A percentile compares a stretch with the other conserved stretches of the same genome.
phyloP scores from a whole-genome alignment of 2,888 invertebrate genomes.

The Leptarthrus brevirostris region DNA sequence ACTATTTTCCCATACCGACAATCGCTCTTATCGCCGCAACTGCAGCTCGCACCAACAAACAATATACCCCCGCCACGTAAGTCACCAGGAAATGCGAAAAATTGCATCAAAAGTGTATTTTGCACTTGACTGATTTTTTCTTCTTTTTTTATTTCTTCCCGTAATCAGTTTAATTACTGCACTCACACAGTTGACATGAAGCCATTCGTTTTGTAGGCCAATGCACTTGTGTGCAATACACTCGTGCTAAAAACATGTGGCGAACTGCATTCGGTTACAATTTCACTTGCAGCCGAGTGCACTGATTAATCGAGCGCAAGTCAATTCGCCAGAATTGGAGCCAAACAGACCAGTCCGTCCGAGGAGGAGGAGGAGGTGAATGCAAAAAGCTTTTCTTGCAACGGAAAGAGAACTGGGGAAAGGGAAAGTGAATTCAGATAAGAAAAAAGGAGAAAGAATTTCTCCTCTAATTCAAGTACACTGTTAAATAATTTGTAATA shows the following conservation, averaged over 20 bases:
- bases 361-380: neutral
- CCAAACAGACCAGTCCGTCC: too few species aligned
- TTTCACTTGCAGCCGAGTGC: neutral
- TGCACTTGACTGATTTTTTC: slow-evolving; percentile 32
- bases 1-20: slow-evolving; percentile 24
- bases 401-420: slow-evolving; percentile 22
- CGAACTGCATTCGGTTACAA: neutral
- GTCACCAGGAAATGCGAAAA: slow-evolving; percentile 36
- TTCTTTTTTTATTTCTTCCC: slow-evolving; percentile 7
- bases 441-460: slow-evolving; percentile 12
- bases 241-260: neutral
- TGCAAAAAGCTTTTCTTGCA: slow-evolving; percentile 10
- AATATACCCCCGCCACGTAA: slow-evolving; percentile 21
- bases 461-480: slow-evolving; percentile 9
- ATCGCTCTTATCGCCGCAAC: neutral
- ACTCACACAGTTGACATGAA: neutral
- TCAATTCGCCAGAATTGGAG: slow-evolving; percentile 10
- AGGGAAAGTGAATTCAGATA: slow-evolving; percentile 25
- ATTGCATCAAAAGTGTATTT: slow-evolving; percentile 41
- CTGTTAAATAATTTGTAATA: neutral
- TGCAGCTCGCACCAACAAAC: neutral
- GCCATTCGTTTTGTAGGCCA: slow-evolving; percentile 27
- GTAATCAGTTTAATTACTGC: neutral
- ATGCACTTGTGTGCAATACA: slow-evolving; percentile 28
- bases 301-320: slow-evolving; percentile 26